Base-by-base conservation (phyloP, 2,888 invertebrate genomes). In the Hecatera dysodea region DNA sequence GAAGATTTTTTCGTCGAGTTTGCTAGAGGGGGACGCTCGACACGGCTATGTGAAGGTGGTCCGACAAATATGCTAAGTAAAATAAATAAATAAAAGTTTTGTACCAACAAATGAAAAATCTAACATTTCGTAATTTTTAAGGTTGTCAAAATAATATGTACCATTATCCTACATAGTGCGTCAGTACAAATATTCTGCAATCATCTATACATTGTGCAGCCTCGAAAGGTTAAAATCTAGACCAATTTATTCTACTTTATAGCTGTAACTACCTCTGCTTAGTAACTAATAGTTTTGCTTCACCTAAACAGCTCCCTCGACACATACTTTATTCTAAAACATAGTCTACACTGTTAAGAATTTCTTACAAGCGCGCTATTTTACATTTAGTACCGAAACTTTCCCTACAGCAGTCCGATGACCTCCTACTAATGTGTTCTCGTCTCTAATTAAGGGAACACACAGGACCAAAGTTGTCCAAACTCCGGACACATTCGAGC, bases 401-500 rank as follows among this genome's bases (percentile, higher is more conserved):
- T 85, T 80, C 60, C 63, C 80, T 78, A 69, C 73, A 80, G 48
- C 44, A 67, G 81, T 77, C 65, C 79, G 75, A 73, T 83, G 83
- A 83, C 87, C 84, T 61, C 63, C 73, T 72, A 78, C 86, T 89
- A 90, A 90, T 88, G 88, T 83, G 85, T 82, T 78, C 84, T 70
- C 83, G 82, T 83, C 81, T 77, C 87, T 84, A 85, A 83, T 84
- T 84, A 83, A 85, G 89, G 87, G 89, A 89, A 77, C 70, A 79
- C 70, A 83, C 80, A 81, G 82, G 74, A 80, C 75, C 71, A 86
- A 89, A 90, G 86, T 89, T 87, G 86, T 84, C 88, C 87, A 70
- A 91, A 89, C 87, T 87, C 86, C 85, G 87, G 86, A 88, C 89
- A 87, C 83, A 82, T 78, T 85, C 80, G 79, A 85, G 85, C 89